These are phyloP conservation scores for Gandaritis pyraliata DNA, from an alignment of 2,888 invertebrate species.

Conservation along the genomic window DNA sequence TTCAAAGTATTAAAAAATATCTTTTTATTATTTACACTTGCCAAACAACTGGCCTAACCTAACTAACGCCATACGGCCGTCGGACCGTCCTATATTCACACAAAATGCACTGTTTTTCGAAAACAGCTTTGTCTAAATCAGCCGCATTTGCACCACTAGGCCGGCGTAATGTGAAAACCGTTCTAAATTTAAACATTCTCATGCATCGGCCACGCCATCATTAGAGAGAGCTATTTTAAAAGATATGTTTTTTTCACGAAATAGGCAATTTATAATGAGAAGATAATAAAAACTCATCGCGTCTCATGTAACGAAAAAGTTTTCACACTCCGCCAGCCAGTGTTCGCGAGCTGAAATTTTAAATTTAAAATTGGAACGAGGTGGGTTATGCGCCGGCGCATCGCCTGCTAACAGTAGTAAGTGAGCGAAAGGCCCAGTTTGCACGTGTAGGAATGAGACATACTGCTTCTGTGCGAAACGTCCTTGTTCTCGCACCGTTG, in stretches of 20 bases:
- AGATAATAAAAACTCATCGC: conserved; percentile 40
- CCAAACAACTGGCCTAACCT: conserved; percentile 45
- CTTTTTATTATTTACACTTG: conserved; percentile 54
- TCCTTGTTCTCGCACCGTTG: conserved; percentile 92
- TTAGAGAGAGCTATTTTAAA: conserved; percentile 42
- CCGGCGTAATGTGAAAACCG: conserved; percentile 49
- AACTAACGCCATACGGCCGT: conserved; percentile 47
- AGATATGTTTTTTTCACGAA: conserved; percentile 39
- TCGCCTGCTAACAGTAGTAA: conserved; percentile 88
- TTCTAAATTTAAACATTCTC: conserved; percentile 45
- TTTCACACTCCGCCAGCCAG: conserved; percentile 60
- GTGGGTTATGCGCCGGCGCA: conserved; percentile 73
- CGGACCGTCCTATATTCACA: conserved; percentile 43
- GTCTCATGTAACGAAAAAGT: conserved; percentile 47
- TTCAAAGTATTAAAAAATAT: conserved; percentile 46
- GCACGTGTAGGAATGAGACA: conserved; percentile 91
- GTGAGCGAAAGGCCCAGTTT: conserved; percentile 90
- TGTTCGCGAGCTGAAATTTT: conserved; percentile 63
- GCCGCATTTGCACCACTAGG: conserved; percentile 48
- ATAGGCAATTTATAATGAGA: conserved; percentile 41
- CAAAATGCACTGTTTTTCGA: conserved; percentile 46
- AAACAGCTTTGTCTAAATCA: conserved; percentile 50
- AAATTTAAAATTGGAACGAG: conserved; percentile 73
- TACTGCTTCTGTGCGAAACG: conserved; percentile 89
- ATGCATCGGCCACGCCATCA: conserved; percentile 42